A percentile compares a stretch with the other conserved stretches of the same genome.
phyloP scores from a whole-genome alignment of 2,113 vertebrate species.

The Rattus rattus region DNA sequence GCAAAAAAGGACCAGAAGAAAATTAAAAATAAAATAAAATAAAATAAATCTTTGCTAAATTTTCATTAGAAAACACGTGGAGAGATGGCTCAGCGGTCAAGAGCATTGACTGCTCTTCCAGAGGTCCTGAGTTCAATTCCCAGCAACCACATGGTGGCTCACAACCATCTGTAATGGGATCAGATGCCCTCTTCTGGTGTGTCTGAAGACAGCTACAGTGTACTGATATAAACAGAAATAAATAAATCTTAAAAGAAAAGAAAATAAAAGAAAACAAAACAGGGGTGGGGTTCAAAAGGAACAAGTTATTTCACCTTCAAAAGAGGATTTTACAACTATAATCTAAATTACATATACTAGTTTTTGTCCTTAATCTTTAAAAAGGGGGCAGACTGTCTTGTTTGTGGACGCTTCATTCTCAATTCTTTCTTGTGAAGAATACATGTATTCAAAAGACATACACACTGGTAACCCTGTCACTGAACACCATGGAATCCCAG shows the following conservation, averaged over 20 bases:
- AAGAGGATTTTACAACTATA: not conserved
- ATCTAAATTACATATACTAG: not conserved
- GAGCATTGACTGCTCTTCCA: too few species aligned
- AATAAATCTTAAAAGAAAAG: too few species aligned
- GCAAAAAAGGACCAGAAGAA: not conserved
- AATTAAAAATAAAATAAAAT: not conserved
- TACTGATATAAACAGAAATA: too few species aligned
- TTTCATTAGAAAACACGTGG: not conserved
- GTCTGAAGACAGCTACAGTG: too few species aligned
- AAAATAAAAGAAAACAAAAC: too few species aligned
- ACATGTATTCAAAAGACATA: not conserved
- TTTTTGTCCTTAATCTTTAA: not conserved
- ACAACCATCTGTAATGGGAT: too few species aligned
- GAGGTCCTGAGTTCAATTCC: too few species aligned
- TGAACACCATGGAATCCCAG: not conserved
- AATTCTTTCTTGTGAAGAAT: conserved; percentile 35
- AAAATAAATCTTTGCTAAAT: conserved; percentile 54
- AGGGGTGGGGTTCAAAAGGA: not conserved
- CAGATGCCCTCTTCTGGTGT: too few species aligned
- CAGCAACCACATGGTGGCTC: too few species aligned
- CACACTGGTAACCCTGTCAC: too few species aligned
- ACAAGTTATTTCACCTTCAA: not conserved
- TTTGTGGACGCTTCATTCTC: not conserved
- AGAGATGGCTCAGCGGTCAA: too few species aligned
- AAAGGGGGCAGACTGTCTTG: not conserved